Base-by-base conservation (phyloP, 2,113 vertebrate genomes). In the Hyla sarda region DNA sequence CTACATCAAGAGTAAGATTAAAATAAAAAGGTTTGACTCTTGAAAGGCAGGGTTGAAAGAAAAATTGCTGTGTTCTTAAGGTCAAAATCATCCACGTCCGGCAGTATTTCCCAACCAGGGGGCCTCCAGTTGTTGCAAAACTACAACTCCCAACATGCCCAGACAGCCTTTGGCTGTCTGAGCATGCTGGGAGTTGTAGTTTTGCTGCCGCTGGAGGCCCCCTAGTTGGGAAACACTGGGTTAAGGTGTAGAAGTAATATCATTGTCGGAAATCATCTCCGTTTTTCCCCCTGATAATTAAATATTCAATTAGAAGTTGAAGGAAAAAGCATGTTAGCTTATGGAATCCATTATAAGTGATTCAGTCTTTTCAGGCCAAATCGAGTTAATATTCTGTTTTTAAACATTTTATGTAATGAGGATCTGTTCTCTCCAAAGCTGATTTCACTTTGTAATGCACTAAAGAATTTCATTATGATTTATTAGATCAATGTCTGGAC, bases 291-390 rank as follows among this genome's bases (percentile, higher is more conserved):
- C 67, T 32, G 41, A 28, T 34, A 19, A 71, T 71, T 41, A 71
- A 71, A 71, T 71, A 71, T 71, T 71, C 34, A 41, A 32, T 71
- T 71, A 23, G 67, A 37, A 37, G 21, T 71, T 41, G 67, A 71
- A 37, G 1, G 19, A 84, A 28, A 0, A 60, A 71, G 1, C 17
- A 0, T 73, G 1, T 45, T n/a, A 23, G 48, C 19, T 77, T 77
- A 77, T 54, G 48, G 48, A 77, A 54, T 77, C 25, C 52, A 77
- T 77, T 77, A 54, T n/a, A 58, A 58, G 50, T 34, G 76, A 60
- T 52, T 60, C 30, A 79, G n/a, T 37, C 30, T 32, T 79, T 37
- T 79, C 19, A 23, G 34, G 52, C 52, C 5, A 56, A 41, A 79
- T 79, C 10, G 5, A n/a, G 52, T 58, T 79, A 79, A 45, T 60